phyloP scores from a whole-genome alignment of 2,888 invertebrate genomes.

The Caenorhabditis sp. region DNA sequence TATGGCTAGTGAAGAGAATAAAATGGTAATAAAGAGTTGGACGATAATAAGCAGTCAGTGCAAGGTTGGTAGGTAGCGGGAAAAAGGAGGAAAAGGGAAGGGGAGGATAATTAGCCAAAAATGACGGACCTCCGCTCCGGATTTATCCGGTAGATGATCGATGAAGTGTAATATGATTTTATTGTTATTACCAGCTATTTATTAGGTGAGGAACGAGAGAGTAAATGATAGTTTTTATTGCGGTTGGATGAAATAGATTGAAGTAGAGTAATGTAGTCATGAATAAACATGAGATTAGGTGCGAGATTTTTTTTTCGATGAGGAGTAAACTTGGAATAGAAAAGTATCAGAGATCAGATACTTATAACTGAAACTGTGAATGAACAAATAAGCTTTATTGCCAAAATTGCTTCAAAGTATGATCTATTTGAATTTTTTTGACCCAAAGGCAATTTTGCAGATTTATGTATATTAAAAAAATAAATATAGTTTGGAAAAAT shows the following conservation, averaged over 20 bases:
- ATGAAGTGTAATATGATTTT: not conserved
- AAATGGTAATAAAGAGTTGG: not conserved
- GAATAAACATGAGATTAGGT: not conserved
- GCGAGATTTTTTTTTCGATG: no score
- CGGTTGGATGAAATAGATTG: not conserved
- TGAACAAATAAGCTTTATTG: no score
- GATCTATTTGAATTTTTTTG: no score
- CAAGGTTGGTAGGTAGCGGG: not conserved
- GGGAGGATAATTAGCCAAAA: not conserved
- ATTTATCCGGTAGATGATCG: not conserved
- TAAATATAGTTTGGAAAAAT: no score
- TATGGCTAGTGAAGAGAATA: not conserved
- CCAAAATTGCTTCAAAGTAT: no score
- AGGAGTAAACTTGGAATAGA: no score
- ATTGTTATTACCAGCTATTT: not conserved
- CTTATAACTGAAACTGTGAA: no score
- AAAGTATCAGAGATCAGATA: no score
- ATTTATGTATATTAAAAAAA: no score
- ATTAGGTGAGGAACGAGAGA: not conserved
- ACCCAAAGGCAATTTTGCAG: no score
- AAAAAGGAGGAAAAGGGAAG: not conserved
- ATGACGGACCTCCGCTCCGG: not conserved
- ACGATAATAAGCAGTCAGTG: not conserved
- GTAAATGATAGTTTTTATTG: not conserved
- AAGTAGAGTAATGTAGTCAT: not conserved